A percentile compares a stretch with the other conserved stretches of the same genome.
Evolutionary conservation across 2,113 vertebrate species (phyloP).

Genomic region (Trichechus manatus): DNA sequence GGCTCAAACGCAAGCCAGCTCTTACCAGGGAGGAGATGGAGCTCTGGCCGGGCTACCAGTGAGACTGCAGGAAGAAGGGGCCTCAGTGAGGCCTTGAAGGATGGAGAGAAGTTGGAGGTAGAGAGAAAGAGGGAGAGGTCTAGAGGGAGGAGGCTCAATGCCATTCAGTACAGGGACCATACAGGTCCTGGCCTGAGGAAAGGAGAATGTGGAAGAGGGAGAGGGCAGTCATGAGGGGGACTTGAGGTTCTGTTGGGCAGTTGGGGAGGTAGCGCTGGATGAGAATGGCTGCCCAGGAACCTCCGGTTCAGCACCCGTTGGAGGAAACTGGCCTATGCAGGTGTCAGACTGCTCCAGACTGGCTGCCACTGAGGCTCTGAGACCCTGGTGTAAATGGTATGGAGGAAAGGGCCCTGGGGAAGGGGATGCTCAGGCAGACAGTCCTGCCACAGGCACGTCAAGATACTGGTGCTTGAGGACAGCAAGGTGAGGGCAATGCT

Average conservation of each 20-base stretch:
- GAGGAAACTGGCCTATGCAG: not conserved
- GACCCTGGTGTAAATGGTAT: not conserved
- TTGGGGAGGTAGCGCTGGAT: not conserved
- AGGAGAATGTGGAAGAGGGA: not conserved
- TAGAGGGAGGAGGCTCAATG: not conserved
- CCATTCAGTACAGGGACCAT: not conserved
- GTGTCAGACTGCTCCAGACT: not conserved
- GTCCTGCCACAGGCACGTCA: not conserved
- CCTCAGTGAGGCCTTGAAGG: not conserved
- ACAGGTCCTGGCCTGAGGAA: not conserved
- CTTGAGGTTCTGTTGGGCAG: not conserved
- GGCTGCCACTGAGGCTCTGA: not conserved
- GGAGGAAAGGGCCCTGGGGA: not conserved
- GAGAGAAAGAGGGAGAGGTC: not conserved
- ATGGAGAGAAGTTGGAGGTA: not conserved
- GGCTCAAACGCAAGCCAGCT: not conserved
- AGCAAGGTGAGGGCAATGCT: not conserved
- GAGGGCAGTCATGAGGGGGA: not conserved
- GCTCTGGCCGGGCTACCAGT: not conserved
- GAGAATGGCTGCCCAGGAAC: not conserved
- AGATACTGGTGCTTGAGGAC: not conserved
- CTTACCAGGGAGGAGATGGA: not conserved
- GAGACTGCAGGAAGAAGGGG: not conserved
- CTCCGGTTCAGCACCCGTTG: not conserved
- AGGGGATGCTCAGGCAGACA: not conserved